phyloP scores from a whole-genome alignment of 2,888 invertebrate genomes.

The Lycaena phlaeas region DNA sequence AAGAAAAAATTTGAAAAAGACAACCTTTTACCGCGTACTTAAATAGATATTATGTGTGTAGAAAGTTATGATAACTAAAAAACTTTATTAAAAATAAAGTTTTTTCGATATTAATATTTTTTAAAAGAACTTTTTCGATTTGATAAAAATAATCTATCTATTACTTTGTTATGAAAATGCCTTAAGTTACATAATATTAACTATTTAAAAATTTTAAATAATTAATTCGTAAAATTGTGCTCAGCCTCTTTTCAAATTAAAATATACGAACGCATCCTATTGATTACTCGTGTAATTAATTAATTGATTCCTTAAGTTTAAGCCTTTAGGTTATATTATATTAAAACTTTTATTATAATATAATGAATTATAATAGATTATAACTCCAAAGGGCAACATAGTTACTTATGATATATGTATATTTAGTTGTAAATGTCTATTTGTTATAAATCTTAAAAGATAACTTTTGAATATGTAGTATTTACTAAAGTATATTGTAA shows the following conservation, averaged over 20 bases:
- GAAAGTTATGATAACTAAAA: too few relatives aligned
- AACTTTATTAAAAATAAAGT: too few relatives aligned
- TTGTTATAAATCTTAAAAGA: not conserved
- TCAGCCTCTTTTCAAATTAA: not conserved
- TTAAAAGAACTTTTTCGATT: too few relatives aligned
- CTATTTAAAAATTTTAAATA: too few relatives aligned
- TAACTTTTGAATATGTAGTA: not conserved
- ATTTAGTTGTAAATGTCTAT: conserved; percentile 22
- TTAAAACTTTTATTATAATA: not conserved
- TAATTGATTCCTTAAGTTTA: not conserved
- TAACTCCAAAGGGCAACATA: conserved; percentile 25
- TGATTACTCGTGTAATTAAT: not conserved
- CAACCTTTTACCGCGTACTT: too few relatives aligned
- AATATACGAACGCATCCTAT: not conserved
- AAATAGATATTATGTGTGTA: too few relatives aligned
- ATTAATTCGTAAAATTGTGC: not conserved
- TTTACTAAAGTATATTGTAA: conserved; percentile 8
- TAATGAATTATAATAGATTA: conserved; percentile 3
- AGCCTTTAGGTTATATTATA: not conserved
- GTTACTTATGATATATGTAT: conserved; percentile 24
- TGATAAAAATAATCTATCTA: too few relatives aligned
- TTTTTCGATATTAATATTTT: too few relatives aligned
- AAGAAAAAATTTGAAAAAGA: too few relatives aligned
- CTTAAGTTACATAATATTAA: too few relatives aligned
- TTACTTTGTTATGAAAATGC: too few relatives aligned